Base-by-base conservation (phyloP, 2,113 vertebrate species). In the Muntiacus reevesi region DNA sequence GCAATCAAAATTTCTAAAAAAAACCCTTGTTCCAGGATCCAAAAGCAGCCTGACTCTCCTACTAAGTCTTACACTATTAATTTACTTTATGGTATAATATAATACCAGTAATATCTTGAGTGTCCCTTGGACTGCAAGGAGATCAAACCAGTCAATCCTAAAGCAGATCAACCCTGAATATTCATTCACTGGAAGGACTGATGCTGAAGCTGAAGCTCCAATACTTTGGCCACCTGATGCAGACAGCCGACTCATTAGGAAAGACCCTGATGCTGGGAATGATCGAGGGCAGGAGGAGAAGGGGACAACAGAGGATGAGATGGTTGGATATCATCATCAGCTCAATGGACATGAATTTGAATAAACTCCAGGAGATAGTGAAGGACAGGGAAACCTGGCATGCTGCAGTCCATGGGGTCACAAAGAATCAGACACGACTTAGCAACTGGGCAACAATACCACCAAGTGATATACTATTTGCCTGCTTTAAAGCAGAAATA, bases 401-500 rank as follows among this genome's bases (percentile, higher is more conserved):
- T 40, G n/a, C n/a, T 71, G 19, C 67, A 71, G 67, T 40, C 67
- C n/a, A 40, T 40, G n/a, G 19, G 2, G 10, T 71, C 67, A 71
- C 67, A 40, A 40, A 12, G 5, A 23, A 12, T 71, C 67, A 71
- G 67, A 40, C 19, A 71, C 9, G 3, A 71, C 67, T 23, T 71
- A 71, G 67, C 19, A 71, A 23, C 19, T 71, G 67, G 40, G 23
- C 40, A 47, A 4, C 86, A 91, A 93, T 92, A 89, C 54, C 82
- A 12, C 67, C 45, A 89, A 95, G 93, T 94, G 21, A 93, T 10
- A 60, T 28, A 16, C 43, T 50, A 78, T 67, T 91, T 91, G 40
- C 30, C 87, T 91, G 40, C 47, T 89, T 95, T 89, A 55, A 78
- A 93, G 2, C 6, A 57, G 10, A 96, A 95, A 62, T 89, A 67